Evolutionary conservation across 2,888 invertebrate species (phyloP), one percentile per base, ranked within the genome.

Genomic region (Ethmia dodecea): DNA sequence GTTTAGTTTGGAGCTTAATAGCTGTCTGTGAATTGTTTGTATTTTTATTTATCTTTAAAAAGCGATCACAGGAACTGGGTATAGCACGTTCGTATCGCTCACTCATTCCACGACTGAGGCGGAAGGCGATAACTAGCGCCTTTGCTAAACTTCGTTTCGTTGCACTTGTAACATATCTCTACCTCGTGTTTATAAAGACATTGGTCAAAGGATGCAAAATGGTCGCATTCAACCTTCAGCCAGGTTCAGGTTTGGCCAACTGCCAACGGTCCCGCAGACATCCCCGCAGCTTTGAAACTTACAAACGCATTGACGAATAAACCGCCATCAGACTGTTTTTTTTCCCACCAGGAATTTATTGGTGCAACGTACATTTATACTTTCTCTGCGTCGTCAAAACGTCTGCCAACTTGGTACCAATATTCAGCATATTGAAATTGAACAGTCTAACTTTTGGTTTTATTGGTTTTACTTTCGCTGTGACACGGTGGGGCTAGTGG

Each of bases 271-370:
- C 18, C 18, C 49, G 64, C 75, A 77, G 72, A 74, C 74, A 72
- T 62, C 72, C 51, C 51, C 53, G 49, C 47, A 61, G 59, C 64
- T 74, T 63, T 68, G 60, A 68, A 71, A 57, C 60, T 12, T 62
- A 54, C 57, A 49, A 63, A 69, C 56, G 61, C 66, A 66, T 75
- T 70, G 68, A 75, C 65, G 59, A 58, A 56, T 68, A 72, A 67
- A 70, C 55, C 55, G 49, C 45, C 52, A 54, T 60, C 56, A 49
- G 42, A 38, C 55, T 54, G 49, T 57, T 63, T 60, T 64, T 65
- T 60, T 46, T 36, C 48, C 47, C 37, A 45, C 48, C 49, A 42
- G 33, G 50, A 69, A 74, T 74, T 70, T 75, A 72, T 73, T 48
- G 63, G 50, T 55, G 53, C 59, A 60, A 62, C 58, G 61, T 63